Percentiles rank a stretch among this genome's conserved stretches.
Conservation (phyloP, 1,140 invertebrate genomes). For the Drosophila takahashii region DNA sequence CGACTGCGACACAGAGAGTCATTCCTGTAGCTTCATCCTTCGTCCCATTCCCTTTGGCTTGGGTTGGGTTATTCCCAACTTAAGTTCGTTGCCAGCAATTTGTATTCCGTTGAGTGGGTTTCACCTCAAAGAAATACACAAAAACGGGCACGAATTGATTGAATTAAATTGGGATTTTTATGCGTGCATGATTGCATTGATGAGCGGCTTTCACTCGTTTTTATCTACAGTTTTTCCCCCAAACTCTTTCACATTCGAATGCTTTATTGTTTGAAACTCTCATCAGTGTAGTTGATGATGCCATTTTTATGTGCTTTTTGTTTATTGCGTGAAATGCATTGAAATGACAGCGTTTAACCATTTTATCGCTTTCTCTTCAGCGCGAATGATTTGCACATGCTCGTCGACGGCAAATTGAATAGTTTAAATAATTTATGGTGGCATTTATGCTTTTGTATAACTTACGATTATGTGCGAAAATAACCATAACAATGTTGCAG, state of each 20-base stretch:
- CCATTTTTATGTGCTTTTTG: slow-evolving; percentile 34
- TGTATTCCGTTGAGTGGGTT: slow-evolving; percentile 60
- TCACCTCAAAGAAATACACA: slow-evolving; percentile 35
- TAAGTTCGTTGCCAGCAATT: slow-evolving; percentile 54
- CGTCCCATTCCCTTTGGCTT: neutral
- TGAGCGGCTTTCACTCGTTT: slow-evolving; percentile 49
- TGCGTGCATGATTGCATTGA: slow-evolving; percentile 76
- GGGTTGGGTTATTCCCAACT: slow-evolving; percentile 19
- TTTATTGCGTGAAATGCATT: slow-evolving; percentile 46
- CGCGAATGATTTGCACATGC: slow-evolving; percentile 39
- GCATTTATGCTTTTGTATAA: slow-evolving; percentile 12
- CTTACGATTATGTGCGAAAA: slow-evolving; percentile 17
- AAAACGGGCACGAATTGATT: slow-evolving; percentile 59
- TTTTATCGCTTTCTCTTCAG: slow-evolving; percentile 39
- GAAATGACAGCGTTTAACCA: slow-evolving; percentile 42
- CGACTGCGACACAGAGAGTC: slow-evolving; percentile 46
- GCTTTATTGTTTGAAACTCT: slow-evolving; percentile 61
- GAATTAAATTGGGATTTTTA: slow-evolving; percentile 81
- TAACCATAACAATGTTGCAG: slow-evolving; percentile 6
- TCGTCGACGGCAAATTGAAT: slow-evolving; percentile 34
- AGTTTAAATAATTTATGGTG: slow-evolving; percentile 59
- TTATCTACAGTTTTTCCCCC: neutral
- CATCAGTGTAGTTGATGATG: slow-evolving; percentile 62
- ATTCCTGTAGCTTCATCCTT: slow-evolving; percentile 35
- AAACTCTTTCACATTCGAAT: slow-evolving; percentile 19